phyloP scores from a whole-genome alignment of 2,888 invertebrate species.

The Cephus pygmeus region DNA sequence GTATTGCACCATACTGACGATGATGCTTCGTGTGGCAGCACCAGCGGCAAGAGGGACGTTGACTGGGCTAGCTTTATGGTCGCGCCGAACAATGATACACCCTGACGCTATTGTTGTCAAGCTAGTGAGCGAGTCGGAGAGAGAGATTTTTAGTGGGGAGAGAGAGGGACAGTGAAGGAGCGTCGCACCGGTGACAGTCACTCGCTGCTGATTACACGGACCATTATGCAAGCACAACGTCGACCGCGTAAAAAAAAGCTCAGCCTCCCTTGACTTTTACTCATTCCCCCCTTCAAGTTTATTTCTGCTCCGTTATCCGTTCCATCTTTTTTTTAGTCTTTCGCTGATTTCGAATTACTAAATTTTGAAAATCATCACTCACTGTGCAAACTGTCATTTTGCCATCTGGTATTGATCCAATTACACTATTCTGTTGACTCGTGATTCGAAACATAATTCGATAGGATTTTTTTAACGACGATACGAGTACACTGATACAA shows the following conservation, averaged over 20 bases:
- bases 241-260: slow-evolving; percentile 15
- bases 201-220: slow-evolving; percentile 65
- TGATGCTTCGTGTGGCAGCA: slow-evolving; percentile 1
- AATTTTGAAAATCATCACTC: background rate
- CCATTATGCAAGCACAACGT: slow-evolving; percentile 65
- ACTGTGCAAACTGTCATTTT: background rate
- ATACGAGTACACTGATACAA: background rate
- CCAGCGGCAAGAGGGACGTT: slow-evolving; percentile 4
- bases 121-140: slow-evolving; percentile 12
- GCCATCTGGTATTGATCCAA: background rate
- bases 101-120: slow-evolving; percentile 51
- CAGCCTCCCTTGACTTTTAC: background rate
- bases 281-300: background rate
- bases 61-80: slow-evolving; percentile 36
- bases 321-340: background rate
- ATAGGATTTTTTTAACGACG: background rate
- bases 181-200: slow-evolving; percentile 51
- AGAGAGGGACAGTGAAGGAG: slow-evolving; percentile 20
- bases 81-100: slow-evolving; percentile 55
- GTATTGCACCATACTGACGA: slow-evolving; percentile 42
- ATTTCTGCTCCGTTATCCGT: background rate
- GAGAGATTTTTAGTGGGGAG: slow-evolving; percentile 20
- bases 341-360: background rate
- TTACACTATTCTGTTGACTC: background rate
- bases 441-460: background rate